A percentile compares a stretch with the other conserved stretches of the same genome.
These are phyloP conservation scores for Bombycilla garrulus DNA, from an alignment of 2,113 vertebrate species.

Conservation along the genomic window DNA sequence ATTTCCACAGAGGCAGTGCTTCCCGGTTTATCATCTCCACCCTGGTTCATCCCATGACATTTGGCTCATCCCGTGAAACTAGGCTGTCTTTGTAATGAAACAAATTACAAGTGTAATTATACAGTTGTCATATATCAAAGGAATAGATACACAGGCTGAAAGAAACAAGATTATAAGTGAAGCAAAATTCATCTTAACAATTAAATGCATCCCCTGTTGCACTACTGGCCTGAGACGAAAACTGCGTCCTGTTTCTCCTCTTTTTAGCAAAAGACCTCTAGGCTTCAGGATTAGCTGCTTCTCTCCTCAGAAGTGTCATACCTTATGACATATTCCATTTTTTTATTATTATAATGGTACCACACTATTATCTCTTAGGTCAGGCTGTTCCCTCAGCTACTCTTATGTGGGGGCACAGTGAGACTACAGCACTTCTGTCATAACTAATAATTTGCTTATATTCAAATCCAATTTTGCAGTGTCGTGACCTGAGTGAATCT, in stretches of 20 bases:
- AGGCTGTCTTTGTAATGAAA: neutral
- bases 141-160: neutral
- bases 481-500: neutral
- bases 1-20: neutral
- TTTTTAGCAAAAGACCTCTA: neutral
- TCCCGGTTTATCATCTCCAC: neutral
- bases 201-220: neutral
- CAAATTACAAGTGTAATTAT: conserved; percentile 23
- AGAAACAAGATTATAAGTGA: neutral
- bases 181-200: neutral
- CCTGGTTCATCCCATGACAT: neutral
- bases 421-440: neutral
- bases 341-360: neutral
- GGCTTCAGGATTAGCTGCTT: neutral
- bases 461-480: neutral
- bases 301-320: neutral
- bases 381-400: neutral
- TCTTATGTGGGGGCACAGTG: neutral
- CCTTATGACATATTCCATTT: no score
- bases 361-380: neutral
- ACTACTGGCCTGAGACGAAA: neutral
- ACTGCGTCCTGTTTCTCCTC: neutral
- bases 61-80: neutral
- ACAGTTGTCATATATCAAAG: neutral
- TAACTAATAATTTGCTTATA: neutral